Conservation (phyloP, 2,888 invertebrate species). For the Folsomia manolachei region DNA sequence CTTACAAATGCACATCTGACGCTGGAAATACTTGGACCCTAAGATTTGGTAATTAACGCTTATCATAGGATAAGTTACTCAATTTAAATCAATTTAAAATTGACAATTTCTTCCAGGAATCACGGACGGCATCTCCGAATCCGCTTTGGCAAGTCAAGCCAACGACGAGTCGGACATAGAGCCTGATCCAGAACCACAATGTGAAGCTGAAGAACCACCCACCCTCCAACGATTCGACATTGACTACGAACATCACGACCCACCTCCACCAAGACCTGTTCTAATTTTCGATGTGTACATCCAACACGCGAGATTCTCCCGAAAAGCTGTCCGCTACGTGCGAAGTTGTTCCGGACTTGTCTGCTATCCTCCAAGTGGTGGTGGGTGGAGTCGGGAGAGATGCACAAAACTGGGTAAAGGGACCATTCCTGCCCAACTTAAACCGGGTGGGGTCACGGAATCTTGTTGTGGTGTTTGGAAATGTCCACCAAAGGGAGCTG, state of each 20-base stretch:
- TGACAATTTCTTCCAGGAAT: not conserved
- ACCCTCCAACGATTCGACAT: not conserved
- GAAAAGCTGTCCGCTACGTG: not conserved
- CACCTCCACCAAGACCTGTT: not conserved
- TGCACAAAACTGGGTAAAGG: not conserved
- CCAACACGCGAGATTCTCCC: not conserved
- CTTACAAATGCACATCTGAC: slow-evolving; percentile 1
- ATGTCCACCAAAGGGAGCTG: not conserved
- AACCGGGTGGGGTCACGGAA: not conserved
- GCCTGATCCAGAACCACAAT: not conserved
- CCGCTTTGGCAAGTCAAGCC: not conserved
- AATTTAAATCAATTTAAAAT: not conserved
- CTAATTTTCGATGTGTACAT: slow-evolving; percentile 5
- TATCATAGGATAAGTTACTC: not conserved
- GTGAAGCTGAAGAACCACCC: not conserved
- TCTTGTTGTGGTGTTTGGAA: slow-evolving; percentile 18
- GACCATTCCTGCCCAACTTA: slow-evolving; percentile 3
- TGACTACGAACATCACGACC: not conserved
- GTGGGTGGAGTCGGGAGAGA: not conserved
- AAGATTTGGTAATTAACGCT: slow-evolving; percentile 12
- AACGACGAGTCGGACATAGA: no score
- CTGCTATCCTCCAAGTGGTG: not conserved
- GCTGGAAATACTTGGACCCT: not conserved
- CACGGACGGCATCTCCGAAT: slow-evolving; percentile 8
- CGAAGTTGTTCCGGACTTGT: not conserved